Base-by-base conservation (phyloP, 2,888 invertebrate genomes). In the Pachymerium ferrugineum region DNA sequence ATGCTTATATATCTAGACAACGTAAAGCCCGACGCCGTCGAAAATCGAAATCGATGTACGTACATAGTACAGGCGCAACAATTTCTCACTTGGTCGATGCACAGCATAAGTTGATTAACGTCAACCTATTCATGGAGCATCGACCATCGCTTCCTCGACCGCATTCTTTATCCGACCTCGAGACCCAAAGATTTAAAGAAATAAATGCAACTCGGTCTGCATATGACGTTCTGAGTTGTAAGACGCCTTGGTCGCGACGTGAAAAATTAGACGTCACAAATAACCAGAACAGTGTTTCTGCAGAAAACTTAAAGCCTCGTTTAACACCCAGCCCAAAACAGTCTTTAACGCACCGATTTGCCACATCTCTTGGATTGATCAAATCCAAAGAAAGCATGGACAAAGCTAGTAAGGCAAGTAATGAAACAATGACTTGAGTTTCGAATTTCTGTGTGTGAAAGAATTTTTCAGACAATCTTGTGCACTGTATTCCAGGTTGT, bases 181-280 rank as follows among this genome's bases (percentile, higher is more conserved):
- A 22, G 25, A 6, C 22, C 0, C 22, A 25, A 54, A 25, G 25
- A 5, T 54, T 25, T 25, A 54, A 54, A 3, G 25, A 22, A 25
- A 22, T 54, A 22, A 2, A 25, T 2, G 10, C 4, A 8, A 25
- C 54, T 3, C 14, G 25, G 6, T 54, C 54, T 1, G 54, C 54
- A 3, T 25, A 12, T 1, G 54, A 54, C 25, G 25, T 54, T 54
- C 25, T 25, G 3, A 19, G 22, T 47, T 47, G 5, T 19, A 19
- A 47, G 22, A 16, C 16, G 3, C 12, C 12, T 8, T 54, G 25
- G 25, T n/a, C n/a, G n/a, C n/a, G n/a, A n/a, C n/a, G n/a, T n/a
- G 25, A 54, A 54, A 54, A 54, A 54, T 54, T 25, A 6, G 54
- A 54, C 54, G n/a, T n/a, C n/a, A n/a, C n/a, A n/a, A 54, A 54